Evolutionary conservation across 35 echinoderm and acorn worm species (phyloP).

Genomic region (Apostichopus californicus): DNA sequence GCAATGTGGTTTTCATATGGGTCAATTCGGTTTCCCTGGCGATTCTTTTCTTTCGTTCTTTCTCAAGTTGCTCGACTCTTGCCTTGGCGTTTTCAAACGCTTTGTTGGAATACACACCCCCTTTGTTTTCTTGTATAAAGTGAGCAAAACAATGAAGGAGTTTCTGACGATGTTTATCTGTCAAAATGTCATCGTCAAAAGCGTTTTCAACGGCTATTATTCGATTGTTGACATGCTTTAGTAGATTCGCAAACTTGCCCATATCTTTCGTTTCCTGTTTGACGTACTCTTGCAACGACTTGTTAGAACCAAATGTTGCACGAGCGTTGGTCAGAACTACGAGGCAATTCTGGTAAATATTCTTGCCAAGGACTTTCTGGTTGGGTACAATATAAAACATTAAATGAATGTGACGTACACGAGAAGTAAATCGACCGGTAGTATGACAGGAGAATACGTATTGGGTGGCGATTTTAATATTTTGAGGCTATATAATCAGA

Average conservation of each 20-base stretch:
- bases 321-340: not conserved
- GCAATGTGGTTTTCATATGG: not conserved
- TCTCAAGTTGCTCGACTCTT: not conserved
- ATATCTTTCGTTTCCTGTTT: not conserved
- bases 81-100: not conserved
- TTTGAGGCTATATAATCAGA: too few species aligned
- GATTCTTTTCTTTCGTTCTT: conserved; percentile 14
- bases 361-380: not conserved
- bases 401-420: too few species aligned
- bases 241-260: not conserved
- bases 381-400: too few species aligned
- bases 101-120: not conserved
- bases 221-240: not conserved
- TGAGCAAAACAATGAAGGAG: not conserved
- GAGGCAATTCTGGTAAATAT: conserved; percentile 20
- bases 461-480: too few species aligned
- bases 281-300: not conserved
- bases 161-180: not conserved
- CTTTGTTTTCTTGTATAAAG: not conserved
- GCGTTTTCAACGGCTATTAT: conserved; percentile 9
- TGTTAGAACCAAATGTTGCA: not conserved
- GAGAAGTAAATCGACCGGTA: too few species aligned
- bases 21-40: not conserved
- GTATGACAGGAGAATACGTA: too few species aligned
- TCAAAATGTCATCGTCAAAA: not conserved